These are phyloP conservation scores for Callosobruchus maculatus DNA, from an alignment of 2,888 invertebrate species.

Conservation along the genomic window DNA sequence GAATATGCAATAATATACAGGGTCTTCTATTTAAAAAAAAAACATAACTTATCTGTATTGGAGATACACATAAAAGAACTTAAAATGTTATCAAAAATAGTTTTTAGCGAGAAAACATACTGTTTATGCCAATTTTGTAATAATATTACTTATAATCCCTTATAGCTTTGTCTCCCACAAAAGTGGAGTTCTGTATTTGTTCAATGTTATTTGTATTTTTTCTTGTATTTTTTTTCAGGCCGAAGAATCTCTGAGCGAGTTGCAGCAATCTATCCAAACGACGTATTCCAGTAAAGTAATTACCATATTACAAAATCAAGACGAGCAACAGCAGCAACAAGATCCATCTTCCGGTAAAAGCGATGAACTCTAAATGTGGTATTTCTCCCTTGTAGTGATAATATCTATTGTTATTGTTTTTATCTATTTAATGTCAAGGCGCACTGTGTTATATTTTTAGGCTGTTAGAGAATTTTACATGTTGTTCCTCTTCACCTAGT, in stretches of 20 bases:
- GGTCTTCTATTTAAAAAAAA: too few relatives aligned
- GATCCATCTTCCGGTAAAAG: not conserved
- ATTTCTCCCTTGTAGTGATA: conserved; percentile 4
- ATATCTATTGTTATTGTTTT: conserved; percentile 26
- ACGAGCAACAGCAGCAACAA: not conserved
- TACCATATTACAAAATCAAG: conserved; percentile 46
- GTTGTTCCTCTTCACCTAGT: not conserved
- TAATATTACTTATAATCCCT: too few relatives aligned
- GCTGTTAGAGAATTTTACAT: not conserved
- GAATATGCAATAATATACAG: too few relatives aligned
- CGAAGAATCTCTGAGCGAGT: conserved; percentile 71
- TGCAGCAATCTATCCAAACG: conserved; percentile 62
- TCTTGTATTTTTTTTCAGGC: conserved; percentile 53
- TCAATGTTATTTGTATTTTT: too few relatives aligned
- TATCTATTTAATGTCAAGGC: conserved; percentile 29
- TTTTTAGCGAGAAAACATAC: too few relatives aligned
- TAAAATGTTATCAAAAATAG: too few relatives aligned
- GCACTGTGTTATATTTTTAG: conserved; percentile 37
- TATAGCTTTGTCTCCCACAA: too few relatives aligned
- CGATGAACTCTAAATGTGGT: not conserved
- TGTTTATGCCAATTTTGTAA: too few relatives aligned
- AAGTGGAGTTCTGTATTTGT: too few relatives aligned
- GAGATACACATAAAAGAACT: too few relatives aligned
- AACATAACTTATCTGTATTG: too few relatives aligned
- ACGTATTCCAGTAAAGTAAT: conserved; percentile 54